phyloP scores from a whole-genome alignment of 1,140 invertebrate species.

The Oncopodura yosiiana region DNA sequence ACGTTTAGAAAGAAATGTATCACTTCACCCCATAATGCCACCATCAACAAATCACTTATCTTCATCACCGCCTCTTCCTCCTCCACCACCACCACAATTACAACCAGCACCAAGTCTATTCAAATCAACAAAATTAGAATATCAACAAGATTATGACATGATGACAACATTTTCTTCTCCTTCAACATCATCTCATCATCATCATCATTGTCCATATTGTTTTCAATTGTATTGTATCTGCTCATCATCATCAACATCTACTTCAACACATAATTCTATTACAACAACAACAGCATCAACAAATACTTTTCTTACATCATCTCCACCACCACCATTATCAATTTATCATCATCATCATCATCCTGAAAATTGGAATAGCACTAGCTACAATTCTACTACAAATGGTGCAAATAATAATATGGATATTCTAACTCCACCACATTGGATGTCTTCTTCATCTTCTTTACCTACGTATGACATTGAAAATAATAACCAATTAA shows the following conservation, averaged over 20 bases:
- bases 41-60: not conserved
- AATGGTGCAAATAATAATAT: not conserved
- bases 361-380: not conserved
- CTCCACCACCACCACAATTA: not conserved
- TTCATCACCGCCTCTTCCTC: not conserved
- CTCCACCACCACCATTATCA: not conserved
- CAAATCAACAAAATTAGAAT: not conserved
- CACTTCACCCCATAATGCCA: not conserved
- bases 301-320: no score
- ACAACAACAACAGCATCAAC: no score
- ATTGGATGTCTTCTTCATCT: not conserved
- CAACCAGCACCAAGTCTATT: not conserved
- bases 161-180: slow-evolving; percentile 2
- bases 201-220: not conserved
- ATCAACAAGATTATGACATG: not conserved
- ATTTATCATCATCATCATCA: slow-evolving; percentile 1
- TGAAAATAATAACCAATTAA: no score
- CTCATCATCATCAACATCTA: no score
- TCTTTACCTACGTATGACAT: not conserved
- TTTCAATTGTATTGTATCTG: not conserved
- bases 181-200: no score
- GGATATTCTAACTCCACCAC: not conserved
- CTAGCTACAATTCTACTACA: not conserved
- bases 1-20: not conserved
- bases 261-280: no score